phyloP scores from a whole-genome alignment of 2,113 vertebrate species.

The Eulacestoma nigropectus region DNA sequence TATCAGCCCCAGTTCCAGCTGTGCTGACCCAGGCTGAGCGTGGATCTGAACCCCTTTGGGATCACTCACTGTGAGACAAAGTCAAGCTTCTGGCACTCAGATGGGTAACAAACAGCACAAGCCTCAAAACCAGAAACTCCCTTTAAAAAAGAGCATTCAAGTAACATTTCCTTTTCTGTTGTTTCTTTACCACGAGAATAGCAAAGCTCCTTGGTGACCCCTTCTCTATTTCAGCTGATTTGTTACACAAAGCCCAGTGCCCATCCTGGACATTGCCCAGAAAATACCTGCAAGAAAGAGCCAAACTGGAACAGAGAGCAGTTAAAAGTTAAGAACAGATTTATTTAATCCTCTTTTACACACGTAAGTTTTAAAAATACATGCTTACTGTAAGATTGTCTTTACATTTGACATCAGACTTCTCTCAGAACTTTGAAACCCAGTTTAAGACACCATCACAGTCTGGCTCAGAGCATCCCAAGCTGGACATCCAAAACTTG shows the following conservation, averaged over 20 bases:
- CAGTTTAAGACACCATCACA: not conserved
- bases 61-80: not conserved
- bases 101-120: not conserved
- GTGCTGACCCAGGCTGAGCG: not conserved
- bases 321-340: not conserved
- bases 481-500: not conserved
- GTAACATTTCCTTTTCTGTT: not conserved
- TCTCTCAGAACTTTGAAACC: not conserved
- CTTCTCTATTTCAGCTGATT: not conserved
- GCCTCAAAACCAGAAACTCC: not conserved
- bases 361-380: not conserved
- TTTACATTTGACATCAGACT: not conserved
- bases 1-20: not conserved
- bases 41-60: not conserved
- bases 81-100: not conserved
- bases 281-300: not conserved
- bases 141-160: not conserved
- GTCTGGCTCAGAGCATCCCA: not conserved
- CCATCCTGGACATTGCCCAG: not conserved
- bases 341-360: constrained; percentile 29
- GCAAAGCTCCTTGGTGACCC: not conserved
- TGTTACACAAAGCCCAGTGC: not conserved
- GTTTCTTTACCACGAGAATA: not conserved
- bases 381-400: not conserved
- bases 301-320: not conserved